Evolutionary conservation across 2,797 vertebrate species (phyloP).

Genomic region (Taeniopygia guttata): DNA sequence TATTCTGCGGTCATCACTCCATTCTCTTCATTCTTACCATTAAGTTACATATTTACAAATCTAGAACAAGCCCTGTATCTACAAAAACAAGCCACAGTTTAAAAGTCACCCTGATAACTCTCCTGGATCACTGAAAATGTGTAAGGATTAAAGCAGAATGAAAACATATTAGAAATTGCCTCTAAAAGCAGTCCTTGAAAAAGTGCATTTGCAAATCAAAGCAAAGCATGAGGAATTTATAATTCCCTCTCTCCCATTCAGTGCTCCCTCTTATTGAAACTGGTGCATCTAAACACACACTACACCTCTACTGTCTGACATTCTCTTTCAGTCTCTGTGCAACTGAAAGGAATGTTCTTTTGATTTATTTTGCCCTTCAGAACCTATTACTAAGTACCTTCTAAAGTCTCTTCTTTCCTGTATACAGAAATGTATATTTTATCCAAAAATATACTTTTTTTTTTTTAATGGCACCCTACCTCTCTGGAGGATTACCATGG

Average conservation of each 20-base stretch:
- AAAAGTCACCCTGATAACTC: background rate
- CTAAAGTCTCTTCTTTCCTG: background rate
- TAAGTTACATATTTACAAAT: background rate
- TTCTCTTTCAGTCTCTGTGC: background rate
- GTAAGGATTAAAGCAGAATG: background rate
- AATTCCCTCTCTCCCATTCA: background rate
- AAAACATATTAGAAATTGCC: background rate
- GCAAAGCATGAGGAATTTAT: background rate
- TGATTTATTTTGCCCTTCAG: constrained; percentile 25
- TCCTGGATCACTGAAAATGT: background rate
- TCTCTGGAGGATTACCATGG: background rate
- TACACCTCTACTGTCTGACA: background rate
- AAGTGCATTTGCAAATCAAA: constrained; percentile 19
- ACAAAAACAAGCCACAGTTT: background rate
- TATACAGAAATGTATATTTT: background rate
- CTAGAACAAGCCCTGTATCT: background rate
- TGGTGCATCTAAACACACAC: background rate
- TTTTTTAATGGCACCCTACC: background rate
- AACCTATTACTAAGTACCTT: background rate
- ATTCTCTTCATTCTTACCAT: background rate
- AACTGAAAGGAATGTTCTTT: background rate
- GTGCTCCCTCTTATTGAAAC: background rate
- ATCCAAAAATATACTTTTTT: background rate
- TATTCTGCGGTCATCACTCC: background rate
- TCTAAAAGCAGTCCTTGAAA: background rate